Conservation (phyloP, 1,140 invertebrate species). For the Musca vetustissima region DNA sequence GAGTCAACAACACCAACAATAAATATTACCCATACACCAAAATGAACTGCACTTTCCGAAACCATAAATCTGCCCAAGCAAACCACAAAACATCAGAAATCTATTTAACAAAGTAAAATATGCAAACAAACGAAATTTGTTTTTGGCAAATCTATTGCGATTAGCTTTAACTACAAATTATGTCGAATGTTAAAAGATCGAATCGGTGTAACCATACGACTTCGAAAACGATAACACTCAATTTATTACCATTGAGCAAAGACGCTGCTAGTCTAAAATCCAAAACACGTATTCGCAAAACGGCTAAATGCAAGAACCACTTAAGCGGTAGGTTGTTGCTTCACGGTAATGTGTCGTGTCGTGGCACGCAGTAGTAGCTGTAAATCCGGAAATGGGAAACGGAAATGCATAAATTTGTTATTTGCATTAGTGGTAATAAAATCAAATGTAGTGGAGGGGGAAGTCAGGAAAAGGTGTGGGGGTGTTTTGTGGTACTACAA, state of each 20-base stretch:
- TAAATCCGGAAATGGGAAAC: conserved; percentile 19
- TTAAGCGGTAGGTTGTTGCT: neutral
- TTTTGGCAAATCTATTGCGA: no score
- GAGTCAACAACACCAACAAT: no score
- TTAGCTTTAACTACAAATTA: no score
- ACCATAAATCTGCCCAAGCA: no score
- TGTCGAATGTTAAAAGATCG: neutral
- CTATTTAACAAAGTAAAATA: no score
- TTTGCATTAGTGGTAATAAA: conserved; percentile 22
- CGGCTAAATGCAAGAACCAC: conserved; percentile 1
- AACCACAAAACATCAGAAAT: no score
- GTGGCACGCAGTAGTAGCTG: neutral
- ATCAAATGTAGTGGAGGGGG: neutral
- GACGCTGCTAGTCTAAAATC: no score
- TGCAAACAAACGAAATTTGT: no score
- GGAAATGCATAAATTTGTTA: conserved; percentile 27
- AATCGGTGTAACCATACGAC: neutral
- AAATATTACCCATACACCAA: no score
- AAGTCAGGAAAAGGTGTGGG: neutral
- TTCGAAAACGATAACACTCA: conserved; percentile 16
- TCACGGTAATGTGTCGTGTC: no score
- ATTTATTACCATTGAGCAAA: neutral
- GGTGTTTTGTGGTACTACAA: neutral
- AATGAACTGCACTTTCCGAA: no score
- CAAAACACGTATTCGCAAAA: neutral